Conservation (phyloP, 2,888 invertebrate genomes). For the Nasonovia ribisnigri region DNA sequence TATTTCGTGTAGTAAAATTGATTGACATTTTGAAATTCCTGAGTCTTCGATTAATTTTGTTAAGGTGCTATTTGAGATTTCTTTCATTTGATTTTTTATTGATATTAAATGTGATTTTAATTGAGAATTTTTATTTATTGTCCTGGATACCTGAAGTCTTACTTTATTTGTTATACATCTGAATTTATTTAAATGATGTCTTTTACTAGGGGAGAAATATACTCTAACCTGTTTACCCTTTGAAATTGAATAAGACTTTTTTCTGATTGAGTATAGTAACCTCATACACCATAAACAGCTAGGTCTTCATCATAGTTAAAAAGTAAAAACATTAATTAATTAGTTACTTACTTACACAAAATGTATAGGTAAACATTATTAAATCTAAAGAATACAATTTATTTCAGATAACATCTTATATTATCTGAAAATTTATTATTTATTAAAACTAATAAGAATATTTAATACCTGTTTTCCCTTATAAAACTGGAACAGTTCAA, state of each 20-base stretch:
- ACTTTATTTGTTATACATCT: background rate
- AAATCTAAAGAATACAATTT: background rate
- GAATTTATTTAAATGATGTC: background rate
- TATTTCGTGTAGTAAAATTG: background rate
- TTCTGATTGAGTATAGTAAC: constrained; percentile 13
- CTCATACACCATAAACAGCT: constrained; percentile 10
- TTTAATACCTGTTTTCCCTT: background rate
- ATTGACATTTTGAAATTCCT: background rate
- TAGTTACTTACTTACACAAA: background rate
- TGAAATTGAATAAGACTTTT: background rate
- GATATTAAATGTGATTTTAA: constrained; percentile 5
- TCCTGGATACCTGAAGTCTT: background rate
- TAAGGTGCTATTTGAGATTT: background rate
- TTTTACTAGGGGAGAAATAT: background rate
- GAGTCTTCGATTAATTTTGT: background rate
- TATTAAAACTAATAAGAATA: background rate
- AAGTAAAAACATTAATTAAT: background rate
- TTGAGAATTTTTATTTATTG: background rate
- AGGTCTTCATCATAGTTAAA: background rate
- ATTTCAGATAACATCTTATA: no score
- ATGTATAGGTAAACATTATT: background rate
- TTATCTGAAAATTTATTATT: background rate
- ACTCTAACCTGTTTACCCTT: background rate
- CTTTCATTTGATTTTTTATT: constrained; percentile 22
- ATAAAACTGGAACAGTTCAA: background rate